Conservation (phyloP, 2,797 vertebrate species). For the Spheniscus humboldti region DNA sequence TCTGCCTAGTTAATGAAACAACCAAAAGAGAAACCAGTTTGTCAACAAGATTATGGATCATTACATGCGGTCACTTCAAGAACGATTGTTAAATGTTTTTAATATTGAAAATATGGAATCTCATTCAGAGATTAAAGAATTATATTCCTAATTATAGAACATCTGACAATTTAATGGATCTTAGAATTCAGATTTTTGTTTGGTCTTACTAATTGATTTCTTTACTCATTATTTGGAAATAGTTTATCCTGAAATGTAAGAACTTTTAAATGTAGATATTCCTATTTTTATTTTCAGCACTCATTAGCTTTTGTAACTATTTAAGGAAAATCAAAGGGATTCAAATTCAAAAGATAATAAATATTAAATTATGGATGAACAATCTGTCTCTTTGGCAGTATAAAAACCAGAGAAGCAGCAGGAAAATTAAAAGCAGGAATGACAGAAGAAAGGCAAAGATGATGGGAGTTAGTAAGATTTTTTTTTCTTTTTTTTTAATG, state of each 20-base stretch:
- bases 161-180: background rate
- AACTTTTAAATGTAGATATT: background rate
- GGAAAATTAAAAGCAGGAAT: background rate
- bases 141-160: background rate
- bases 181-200: background rate
- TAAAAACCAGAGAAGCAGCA: background rate
- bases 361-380: background rate
- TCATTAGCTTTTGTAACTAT: background rate
- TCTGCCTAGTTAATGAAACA: background rate
- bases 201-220: background rate
- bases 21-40: background rate
- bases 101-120: background rate
- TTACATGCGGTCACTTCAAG: background rate
- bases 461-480: background rate
- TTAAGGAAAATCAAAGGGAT: background rate
- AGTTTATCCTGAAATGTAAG: background rate
- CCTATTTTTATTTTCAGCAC: background rate
- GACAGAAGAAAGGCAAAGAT: background rate
- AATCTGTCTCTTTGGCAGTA: background rate
- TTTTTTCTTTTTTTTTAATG: too few relatives aligned
- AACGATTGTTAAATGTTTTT: background rate
- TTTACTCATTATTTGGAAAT: background rate
- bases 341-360: background rate
- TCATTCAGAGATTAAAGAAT: background rate
- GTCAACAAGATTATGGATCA: background rate